phyloP scores from a whole-genome alignment of 2,888 invertebrate species.

The Diadegma fenestrale region DNA sequence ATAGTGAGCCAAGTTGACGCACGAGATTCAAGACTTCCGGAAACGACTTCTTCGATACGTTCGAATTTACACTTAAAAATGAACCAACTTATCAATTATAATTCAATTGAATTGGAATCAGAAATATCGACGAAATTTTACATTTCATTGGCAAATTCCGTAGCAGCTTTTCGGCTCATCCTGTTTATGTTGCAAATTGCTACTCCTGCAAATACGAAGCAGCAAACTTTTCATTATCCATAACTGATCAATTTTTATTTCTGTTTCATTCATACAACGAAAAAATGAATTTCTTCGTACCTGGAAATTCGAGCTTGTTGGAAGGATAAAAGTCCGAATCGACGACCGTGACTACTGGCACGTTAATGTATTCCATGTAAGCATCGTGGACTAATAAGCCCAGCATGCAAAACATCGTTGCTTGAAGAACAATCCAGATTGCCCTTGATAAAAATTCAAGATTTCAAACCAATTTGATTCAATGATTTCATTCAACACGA shows the following conservation, averaged over 20 bases:
- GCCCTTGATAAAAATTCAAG: conserved; percentile 66
- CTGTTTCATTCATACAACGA: not conserved
- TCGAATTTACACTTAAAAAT: conserved; percentile 62
- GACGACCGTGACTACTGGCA: conserved; percentile 66
- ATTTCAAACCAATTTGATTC: not conserved
- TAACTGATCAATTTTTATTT: not conserved
- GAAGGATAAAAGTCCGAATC: conserved; percentile 70
- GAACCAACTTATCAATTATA: not conserved
- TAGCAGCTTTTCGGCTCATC: conserved; percentile 68
- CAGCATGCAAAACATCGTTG: conserved; percentile 52
- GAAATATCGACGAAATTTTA: conserved; percentile 42
- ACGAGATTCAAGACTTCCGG: conserved; percentile 68
- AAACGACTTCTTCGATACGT: conserved; percentile 64
- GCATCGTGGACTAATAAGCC: conserved; percentile 50
- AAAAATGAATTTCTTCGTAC: conserved; percentile 56
- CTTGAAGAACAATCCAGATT: conserved; percentile 71
- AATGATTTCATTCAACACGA: not conserved
- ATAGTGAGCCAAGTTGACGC: conserved; percentile 71
- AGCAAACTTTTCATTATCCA: not conserved
- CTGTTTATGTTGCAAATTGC: conserved; percentile 71
- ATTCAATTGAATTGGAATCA: not conserved
- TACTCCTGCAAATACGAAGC: conserved; percentile 55
- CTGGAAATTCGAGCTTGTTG: conserved; percentile 71
- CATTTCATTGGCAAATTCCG: conserved; percentile 65
- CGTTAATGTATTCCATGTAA: conserved; percentile 59